These are phyloP conservation scores for Rhadinocentrus ornatus DNA, from an alignment of 2,797 vertebrate genomes.

Conservation along the genomic window DNA sequence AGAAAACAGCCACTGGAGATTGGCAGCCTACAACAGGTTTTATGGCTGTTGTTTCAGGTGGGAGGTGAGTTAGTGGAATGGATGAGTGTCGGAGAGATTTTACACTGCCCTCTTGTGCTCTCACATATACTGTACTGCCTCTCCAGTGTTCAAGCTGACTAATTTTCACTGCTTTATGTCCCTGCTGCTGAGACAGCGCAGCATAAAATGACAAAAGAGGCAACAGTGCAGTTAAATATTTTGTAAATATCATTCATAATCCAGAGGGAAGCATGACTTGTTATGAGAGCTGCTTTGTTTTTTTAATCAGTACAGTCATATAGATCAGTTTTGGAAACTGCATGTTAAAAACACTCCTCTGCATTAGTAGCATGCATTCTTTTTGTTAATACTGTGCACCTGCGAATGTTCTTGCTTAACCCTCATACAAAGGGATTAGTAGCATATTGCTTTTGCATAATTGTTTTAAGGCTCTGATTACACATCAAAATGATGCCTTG, in stretches of 20 bases:
- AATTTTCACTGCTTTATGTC: conserved; percentile 55
- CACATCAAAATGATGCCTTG: not conserved
- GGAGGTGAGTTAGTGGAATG: conserved; percentile 69
- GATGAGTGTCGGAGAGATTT: conserved; percentile 75
- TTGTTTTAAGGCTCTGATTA: conserved; percentile 35
- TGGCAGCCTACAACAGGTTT: conserved; percentile 83
- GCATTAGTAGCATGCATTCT: conserved; percentile 30
- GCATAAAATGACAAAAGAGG: conserved; percentile 48
- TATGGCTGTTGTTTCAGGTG: conserved; percentile 86
- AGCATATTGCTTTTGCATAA: conserved; percentile 45
- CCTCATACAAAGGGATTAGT: conserved; percentile 60
- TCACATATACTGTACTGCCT: conserved; percentile 73
- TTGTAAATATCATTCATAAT: conserved; percentile 49
- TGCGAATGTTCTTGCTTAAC: conserved; percentile 57
- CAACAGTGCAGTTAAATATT: conserved; percentile 42
- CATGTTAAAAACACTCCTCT: conserved; percentile 30
- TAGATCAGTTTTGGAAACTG: conserved; percentile 23
- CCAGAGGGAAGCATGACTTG: conserved; percentile 16
- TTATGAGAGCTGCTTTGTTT: conserved; percentile 36
- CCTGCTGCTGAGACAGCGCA: conserved; percentile 43
- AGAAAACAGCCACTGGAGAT: conserved; percentile 71
- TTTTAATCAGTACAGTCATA: conserved; percentile 27
- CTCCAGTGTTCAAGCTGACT: conserved; percentile 54
- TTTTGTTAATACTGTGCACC: conserved; percentile 37
- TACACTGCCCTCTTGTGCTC: conserved; percentile 85